These are phyloP conservation scores for Symphodus melops DNA, from an alignment of 2,113 vertebrate species.

Conservation along the genomic window DNA sequence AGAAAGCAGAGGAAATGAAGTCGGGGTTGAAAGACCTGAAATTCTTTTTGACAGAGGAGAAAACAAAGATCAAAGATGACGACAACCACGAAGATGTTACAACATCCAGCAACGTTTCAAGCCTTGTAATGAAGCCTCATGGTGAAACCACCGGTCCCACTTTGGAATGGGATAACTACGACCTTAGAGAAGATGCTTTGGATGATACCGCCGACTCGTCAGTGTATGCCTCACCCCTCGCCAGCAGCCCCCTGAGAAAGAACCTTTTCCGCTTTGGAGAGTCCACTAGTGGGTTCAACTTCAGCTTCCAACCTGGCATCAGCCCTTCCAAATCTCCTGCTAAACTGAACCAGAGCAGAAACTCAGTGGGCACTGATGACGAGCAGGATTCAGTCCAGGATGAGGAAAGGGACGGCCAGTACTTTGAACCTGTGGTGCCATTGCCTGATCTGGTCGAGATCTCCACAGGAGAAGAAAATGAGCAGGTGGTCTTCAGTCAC, in stretches of 20 bases:
- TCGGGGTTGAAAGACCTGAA: slow-evolving; percentile 96
- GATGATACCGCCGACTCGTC: slow-evolving; percentile 89
- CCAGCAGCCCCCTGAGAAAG: slow-evolving; percentile 90
- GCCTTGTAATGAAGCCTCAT: slow-evolving; percentile 80
- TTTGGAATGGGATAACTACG: slow-evolving; percentile 95
- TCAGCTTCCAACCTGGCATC: slow-evolving; percentile 94
- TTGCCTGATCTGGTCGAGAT: slow-evolving; percentile 93
- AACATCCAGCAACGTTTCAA: slow-evolving; percentile 67
- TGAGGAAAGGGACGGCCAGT: slow-evolving; percentile 93
- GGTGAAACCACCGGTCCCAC: slow-evolving; percentile 87
- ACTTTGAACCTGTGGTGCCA: slow-evolving; percentile 97
- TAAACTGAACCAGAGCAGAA: slow-evolving; percentile 91
- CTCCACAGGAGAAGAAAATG: slow-evolving; percentile 96
- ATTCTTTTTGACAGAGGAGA: slow-evolving; percentile 91
- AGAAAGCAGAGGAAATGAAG: slow-evolving; percentile 99
- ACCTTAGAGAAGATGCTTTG: slow-evolving; percentile 88
- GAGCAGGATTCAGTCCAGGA: slow-evolving; percentile 93
- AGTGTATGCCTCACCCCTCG: slow-evolving; percentile 87
- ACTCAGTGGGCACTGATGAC: slow-evolving; percentile 92
- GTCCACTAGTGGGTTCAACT: slow-evolving; percentile 93
- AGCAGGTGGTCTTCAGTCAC: slow-evolving; percentile 94
- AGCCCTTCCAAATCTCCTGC: slow-evolving; percentile 95
- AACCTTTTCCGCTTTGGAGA: slow-evolving; percentile 97
- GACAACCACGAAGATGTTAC: slow-evolving; percentile 57
- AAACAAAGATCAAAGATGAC: slow-evolving; percentile 88